Evolutionary conservation across 2,797 vertebrate genomes (phyloP), one percentile per base, ranked within the genome.

Genomic region (Acrossocheilus wenchowensis): DNA sequence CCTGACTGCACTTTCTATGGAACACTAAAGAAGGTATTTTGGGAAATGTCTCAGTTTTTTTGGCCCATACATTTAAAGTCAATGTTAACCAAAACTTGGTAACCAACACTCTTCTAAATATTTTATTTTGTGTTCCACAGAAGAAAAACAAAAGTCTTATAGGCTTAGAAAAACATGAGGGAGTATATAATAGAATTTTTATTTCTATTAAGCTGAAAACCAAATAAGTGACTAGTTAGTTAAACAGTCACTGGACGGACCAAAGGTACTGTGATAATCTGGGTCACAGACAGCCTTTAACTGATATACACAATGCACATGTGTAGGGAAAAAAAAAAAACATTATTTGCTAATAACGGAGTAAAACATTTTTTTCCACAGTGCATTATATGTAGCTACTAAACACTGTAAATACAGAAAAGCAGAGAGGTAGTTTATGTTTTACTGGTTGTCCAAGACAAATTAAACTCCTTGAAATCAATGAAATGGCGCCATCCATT

Each of bases 401-500:
- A 64, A 2, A 43, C n/a, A 45, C 21, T 41, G 21, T 41, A 39
- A 81, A 66, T 34, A 17, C 2, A 41, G 9, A 21, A 45, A 45
- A 45, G 60, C 17, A 48, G 14, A 26, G 6, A 17, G 12, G 1
- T 45, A 45, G 12, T 60, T 60, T 4, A 26, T 26, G 52, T 39
- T 2, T 77, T n/a, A n/a, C 7, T 26, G 77, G 4, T 43, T 11
- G 74, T n/a, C 19, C 12, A 36, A 5, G 1, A 54, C 48, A 34
- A 17, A 66, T 23, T 19, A 8, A 23, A 54, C 74, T 21, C 41
- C 71, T 39, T 60, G 6, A 62, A 34, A 14, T 4, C 12, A 75
- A 6, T 68, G 57, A 66, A 84, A 84, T 30, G 60, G 15, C 48
- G 0, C 74, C 74, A 84, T 57, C 74, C 69, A 78, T 6, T 69